Conservation (phyloP, 2,113 vertebrate species). For the Psilopsiagon aymara region DNA sequence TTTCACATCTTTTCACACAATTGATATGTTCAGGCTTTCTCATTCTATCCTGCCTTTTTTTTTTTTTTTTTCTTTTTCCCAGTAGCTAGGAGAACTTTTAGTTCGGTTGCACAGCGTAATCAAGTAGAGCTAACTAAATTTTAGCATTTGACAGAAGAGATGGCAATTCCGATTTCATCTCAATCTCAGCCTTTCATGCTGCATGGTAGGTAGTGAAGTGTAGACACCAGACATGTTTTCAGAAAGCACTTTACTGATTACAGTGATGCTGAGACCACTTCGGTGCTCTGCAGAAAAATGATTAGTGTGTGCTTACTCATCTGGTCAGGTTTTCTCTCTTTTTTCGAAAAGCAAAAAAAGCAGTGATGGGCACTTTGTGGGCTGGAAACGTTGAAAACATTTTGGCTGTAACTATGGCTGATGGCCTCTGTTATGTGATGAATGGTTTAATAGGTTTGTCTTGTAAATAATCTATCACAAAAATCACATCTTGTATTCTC, state of each 20-base stretch:
- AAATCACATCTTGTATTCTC: accelerated
- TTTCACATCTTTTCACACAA: constrained; percentile 6
- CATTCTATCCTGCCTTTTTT: not conserved
- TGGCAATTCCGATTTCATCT: constrained; percentile 56
- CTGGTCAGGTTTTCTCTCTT: not conserved
- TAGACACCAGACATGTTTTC: constrained; percentile 24
- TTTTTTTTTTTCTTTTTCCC: not conserved
- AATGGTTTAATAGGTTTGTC: not conserved
- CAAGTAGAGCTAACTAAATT: constrained; percentile 64
- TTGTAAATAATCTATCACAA: not conserved
- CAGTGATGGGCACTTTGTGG: not conserved
- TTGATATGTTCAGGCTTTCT: constrained; percentile 36
- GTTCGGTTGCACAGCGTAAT: constrained; percentile 56
- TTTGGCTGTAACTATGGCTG: not conserved
- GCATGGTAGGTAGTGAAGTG: not conserved
- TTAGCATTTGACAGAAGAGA: constrained; percentile 56
- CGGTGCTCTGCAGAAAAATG: constrained; percentile 9
- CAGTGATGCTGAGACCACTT: not conserved
- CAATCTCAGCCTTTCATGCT: constrained; percentile 35
- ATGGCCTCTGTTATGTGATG: not conserved
- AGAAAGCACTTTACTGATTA: constrained; percentile 25
- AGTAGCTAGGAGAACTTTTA: constrained; percentile 26
- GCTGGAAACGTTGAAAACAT: not conserved
- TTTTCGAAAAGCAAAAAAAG: not conserved
- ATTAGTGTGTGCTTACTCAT: not conserved